A percentile compares a stretch with the other conserved stretches of the same genome.
These are phyloP conservation scores for Poeciliopsis occidentalis DNA, from an alignment of 2,113 vertebrate genomes.

Conservation along the genomic window DNA sequence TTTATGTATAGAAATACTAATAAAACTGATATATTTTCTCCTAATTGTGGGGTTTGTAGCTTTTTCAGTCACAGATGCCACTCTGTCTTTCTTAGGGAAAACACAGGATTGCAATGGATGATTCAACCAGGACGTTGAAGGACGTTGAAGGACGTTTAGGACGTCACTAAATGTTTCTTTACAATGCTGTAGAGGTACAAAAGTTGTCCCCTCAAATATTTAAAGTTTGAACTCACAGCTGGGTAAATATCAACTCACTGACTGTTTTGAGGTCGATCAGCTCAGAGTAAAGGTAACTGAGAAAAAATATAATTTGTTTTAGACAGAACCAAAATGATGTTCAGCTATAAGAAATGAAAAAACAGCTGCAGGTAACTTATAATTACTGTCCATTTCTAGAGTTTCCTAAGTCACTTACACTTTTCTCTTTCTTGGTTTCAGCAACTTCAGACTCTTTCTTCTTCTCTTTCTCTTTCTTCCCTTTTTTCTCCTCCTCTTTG, in stretches of 20 bases:
- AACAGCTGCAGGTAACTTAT: background rate
- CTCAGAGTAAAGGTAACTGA: background rate
- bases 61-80: background rate
- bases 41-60: too few relatives aligned
- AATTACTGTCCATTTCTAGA: background rate
- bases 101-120: too few relatives aligned
- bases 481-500: conserved; percentile 85
- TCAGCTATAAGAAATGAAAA: background rate
- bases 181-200: too few relatives aligned
- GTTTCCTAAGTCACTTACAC: conserved; percentile 33
- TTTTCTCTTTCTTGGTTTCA: conserved; percentile 87
- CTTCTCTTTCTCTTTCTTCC: conserved; percentile 86
- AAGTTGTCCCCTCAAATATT: too few relatives aligned
- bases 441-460: conserved; percentile 75
- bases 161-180: too few relatives aligned
- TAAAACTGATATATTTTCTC: too few relatives aligned
- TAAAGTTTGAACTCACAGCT: conserved; percentile 14
- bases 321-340: background rate
- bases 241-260: background rate
- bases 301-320: conserved; percentile 8
- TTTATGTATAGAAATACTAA: too few relatives aligned
- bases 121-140: background rate
- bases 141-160: too few relatives aligned
- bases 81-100: too few relatives aligned
- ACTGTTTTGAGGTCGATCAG: background rate